Percentiles rank a stretch among this genome's conserved stretches.
Evolutionary conservation across 2,113 vertebrate species (phyloP).

Genomic region (Harpagus bidentatus): DNA sequence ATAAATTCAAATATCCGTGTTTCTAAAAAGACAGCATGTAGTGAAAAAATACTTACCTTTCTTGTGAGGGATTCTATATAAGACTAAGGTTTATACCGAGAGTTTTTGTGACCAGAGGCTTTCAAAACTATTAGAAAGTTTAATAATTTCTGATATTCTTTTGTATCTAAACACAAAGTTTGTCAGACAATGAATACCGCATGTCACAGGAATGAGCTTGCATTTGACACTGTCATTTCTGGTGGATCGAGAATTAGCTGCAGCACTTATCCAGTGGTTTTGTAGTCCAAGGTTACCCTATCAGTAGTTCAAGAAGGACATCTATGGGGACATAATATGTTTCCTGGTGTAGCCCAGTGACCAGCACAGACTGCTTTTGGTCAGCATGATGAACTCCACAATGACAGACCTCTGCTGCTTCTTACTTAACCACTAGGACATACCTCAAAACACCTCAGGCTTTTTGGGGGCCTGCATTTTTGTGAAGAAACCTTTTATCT

Average conservation of each 20-base stretch:
- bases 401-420: neutral
- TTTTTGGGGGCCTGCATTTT: neutral
- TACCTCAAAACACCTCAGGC: neutral
- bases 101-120: neutral
- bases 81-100: neutral
- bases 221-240: neutral
- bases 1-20: neutral
- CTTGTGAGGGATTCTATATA: neutral
- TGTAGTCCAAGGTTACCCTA: neutral
- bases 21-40: neutral
- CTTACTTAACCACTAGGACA: neutral
- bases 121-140: neutral
- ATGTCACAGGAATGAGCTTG: neutral
- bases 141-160: neutral
- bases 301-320: neutral
- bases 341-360: neutral
- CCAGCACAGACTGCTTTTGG: neutral
- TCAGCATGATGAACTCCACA: neutral
- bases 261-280: neutral
- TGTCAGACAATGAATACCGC: neutral
- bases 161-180: neutral
- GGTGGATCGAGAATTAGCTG: neutral
- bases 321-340: neutral
- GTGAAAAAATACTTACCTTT: neutral
- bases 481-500: neutral